Evolutionary conservation across 2,888 invertebrate genomes (phyloP).

Genomic region (Gymnocheta viridis): DNA sequence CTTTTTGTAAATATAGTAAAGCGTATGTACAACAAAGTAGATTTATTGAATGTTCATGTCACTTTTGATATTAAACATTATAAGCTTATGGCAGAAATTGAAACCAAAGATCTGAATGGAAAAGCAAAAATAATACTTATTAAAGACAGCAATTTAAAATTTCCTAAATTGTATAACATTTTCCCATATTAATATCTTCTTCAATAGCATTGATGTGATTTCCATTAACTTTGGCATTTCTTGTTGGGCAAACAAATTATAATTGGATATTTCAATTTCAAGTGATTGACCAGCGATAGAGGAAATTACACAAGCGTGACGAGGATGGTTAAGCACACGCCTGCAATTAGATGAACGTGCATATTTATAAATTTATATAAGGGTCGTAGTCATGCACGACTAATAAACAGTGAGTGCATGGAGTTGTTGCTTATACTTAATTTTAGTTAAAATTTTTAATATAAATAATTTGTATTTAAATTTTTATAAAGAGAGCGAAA

Average conservation of each 20-base stretch:
- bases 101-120: neutral
- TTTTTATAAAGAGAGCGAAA: too few species aligned
- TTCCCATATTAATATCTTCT: neutral
- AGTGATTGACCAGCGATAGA: slow-evolving; percentile 8
- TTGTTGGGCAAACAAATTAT: slow-evolving; percentile 31
- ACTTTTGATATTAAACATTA: slow-evolving; percentile 54
- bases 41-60: slow-evolving; percentile 65
- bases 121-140: neutral
- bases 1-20: neutral
- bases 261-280: slow-evolving; percentile 53
- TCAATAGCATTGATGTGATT: neutral
- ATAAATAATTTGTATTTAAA: too few species aligned
- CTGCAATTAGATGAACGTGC: slow-evolving; percentile 1
- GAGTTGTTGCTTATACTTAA: too few species aligned
- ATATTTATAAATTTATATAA: slow-evolving; percentile 29
- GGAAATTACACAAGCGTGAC: slow-evolving; percentile 51
- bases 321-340: slow-evolving; percentile 8
- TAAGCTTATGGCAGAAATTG: slow-evolving; percentile 19
- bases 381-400: neutral
- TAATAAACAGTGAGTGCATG: too few species aligned
- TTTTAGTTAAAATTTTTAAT: too few species aligned
- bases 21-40: slow-evolving; percentile 16
- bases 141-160: neutral
- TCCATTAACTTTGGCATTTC: neutral
- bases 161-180: neutral